A percentile compares a stretch with the other conserved stretches of the same genome.
phyloP scores from a whole-genome alignment of 2,113 vertebrate genomes.

The Erythrolamprus reginae region DNA sequence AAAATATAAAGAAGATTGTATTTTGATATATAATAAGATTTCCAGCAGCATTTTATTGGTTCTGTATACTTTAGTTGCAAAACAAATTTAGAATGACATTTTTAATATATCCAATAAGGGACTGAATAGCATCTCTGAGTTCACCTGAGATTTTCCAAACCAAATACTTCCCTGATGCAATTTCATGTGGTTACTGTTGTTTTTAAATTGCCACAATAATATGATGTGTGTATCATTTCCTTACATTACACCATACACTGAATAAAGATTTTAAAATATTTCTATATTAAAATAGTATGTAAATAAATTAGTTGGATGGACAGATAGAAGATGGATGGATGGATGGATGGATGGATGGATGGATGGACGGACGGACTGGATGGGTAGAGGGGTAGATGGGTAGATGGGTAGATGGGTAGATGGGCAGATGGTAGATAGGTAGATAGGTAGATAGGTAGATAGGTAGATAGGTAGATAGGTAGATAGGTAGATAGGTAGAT shows the following conservation, averaged over 20 bases:
- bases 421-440: too few species aligned
- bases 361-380: too few species aligned
- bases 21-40: conserved; percentile 1
- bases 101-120: conserved; percentile 7
- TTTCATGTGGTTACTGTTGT: not conserved
- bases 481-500: too few species aligned
- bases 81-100: conserved; percentile 20
- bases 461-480: too few species aligned
- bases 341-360: not conserved
- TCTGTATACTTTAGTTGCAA: conserved; percentile 5
- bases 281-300: not conserved
- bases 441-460: too few species aligned
- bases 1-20: conserved; percentile 13
- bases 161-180: not conserved
- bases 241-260: not conserved
- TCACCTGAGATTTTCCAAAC: not conserved
- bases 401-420: too few species aligned
- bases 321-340: not conserved
- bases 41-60: conserved; percentile 9
- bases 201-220: not conserved
- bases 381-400: too few species aligned
- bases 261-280: not conserved
- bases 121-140: not conserved
- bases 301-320: not conserved
- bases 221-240: not conserved